Base-by-base conservation (phyloP, 37 sponge, comb jelly and placozoan species). In the Haliclona indistincta region DNA sequence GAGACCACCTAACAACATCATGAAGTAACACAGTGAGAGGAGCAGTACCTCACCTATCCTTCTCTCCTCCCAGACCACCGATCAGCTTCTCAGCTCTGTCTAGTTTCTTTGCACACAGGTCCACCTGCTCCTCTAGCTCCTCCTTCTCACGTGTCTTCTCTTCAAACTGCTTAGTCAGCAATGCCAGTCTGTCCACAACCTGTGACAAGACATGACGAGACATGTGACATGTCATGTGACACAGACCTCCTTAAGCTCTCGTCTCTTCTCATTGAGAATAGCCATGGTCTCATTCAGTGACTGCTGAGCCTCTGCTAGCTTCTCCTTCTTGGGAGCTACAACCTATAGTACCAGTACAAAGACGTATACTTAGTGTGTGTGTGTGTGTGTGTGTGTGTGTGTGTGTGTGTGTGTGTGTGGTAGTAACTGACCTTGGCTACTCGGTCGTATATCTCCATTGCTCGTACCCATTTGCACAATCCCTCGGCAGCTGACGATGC, bases 401-500 rank as follows among this genome's bases (percentile, higher is more conserved):
- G 4, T 34, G 6, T 6, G 25, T 25, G 6, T 39, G 68, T 33
- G 34, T 33, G 32, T 41, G 39, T 30, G n/a, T 56, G 20, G 1
- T 25, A 43, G 10, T 34, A 36, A 7, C 34, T 52, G 19, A 88
- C 90, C 78, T 98, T 98, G 25, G 99, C 99, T 20, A 98, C 99
- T 67, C 99, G 80, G 73, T 98, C 99, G 64, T 98, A 98, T 30
- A 98, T 89, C 77, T 98, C 99, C 93, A 98, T 87, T 25, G 99
- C 99, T 49, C 69, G 64, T 20, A 95, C 85, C 99, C 99, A 98
- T 33, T 78, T 76, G 63, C 99, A 98, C 52, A 98, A 72, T 0
- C 99, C 99, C 67, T 98, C 99, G n/a, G 96, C 96, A 28, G 99
- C 99, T 28, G 95, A 95, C 3, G 99, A 98, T 13, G 99, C 96